Conservation (phyloP, 2,113 vertebrate species). For the Hippocampus barbouri region DNA sequence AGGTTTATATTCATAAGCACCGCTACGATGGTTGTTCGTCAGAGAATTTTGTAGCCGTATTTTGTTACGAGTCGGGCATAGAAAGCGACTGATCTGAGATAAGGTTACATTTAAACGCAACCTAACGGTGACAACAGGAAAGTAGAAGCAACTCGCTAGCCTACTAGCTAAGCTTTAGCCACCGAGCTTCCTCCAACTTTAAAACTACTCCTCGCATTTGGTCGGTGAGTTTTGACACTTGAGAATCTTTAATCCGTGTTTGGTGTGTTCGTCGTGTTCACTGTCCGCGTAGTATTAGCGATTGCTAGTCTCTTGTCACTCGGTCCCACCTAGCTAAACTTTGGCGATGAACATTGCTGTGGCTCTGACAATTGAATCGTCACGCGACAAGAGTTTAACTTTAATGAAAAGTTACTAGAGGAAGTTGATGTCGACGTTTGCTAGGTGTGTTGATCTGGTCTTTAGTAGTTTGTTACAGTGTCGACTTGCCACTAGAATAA, state of each 20-base stretch:
- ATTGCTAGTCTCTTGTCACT: slow-evolving; percentile 15
- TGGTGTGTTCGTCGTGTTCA: background rate
- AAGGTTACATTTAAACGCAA: slow-evolving; percentile 28
- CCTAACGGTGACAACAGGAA: slow-evolving; percentile 22
- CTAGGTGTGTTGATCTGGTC: slow-evolving; percentile 5
- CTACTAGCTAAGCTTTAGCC: slow-evolving; percentile 56
- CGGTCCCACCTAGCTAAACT: slow-evolving; percentile 58
- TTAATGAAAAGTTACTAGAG: slow-evolving; percentile 5
- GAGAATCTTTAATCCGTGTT: slow-evolving; percentile 14
- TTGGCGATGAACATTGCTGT: slow-evolving; percentile 8
- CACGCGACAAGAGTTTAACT: background rate
- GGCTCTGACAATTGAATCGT: slow-evolving; percentile 15
- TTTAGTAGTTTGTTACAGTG: background rate
- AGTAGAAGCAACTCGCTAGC: slow-evolving; percentile 56
- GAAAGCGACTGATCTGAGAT: slow-evolving; percentile 16
- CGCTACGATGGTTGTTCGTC: slow-evolving; percentile 39
- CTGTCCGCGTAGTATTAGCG: slow-evolving; percentile 5
- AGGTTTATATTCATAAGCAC: slow-evolving; percentile 16
- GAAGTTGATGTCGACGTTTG: slow-evolving; percentile 5
- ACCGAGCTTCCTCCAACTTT: slow-evolving; percentile 38
- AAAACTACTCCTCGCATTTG: slow-evolving; percentile 2
- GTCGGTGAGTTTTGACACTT: slow-evolving; percentile 53
- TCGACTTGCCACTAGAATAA: background rate
- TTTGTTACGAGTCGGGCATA: slow-evolving; percentile 10
- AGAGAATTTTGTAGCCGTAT: slow-evolving; percentile 31